These are phyloP conservation scores for Micrasema minimum DNA, from an alignment of 1,140 invertebrate genomes.

Conservation along the genomic window DNA sequence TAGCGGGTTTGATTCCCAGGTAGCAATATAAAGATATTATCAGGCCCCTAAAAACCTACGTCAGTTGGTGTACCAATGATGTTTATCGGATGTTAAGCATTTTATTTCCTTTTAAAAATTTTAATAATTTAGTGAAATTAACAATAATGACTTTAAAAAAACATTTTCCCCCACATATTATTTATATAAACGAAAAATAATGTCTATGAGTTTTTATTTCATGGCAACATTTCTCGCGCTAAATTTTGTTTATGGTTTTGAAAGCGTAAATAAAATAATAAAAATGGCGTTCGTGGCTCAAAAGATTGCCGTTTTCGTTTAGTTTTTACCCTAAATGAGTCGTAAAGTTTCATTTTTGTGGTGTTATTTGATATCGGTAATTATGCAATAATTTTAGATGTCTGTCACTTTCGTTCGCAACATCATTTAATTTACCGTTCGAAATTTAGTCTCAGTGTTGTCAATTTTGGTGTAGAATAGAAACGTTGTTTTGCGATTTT, in stretches of 20 bases:
- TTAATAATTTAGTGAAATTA: no score
- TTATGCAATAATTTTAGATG: background rate
- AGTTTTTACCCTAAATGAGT: slow-evolving; percentile 15
- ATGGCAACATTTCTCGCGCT: slow-evolving; percentile 33
- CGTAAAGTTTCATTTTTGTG: slow-evolving; percentile 8
- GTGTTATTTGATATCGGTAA: slow-evolving; percentile 7
- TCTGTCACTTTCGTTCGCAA: no score
- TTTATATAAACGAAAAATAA: no score
- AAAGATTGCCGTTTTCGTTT: background rate
- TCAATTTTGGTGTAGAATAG: background rate
- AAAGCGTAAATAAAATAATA: slow-evolving; percentile 35
- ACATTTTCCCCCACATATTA: no score
- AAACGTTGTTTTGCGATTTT: no score
- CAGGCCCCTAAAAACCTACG: no score
- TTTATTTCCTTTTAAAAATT: no score
- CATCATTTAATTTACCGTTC: background rate
- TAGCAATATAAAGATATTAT: no score
- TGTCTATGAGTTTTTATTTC: slow-evolving; percentile 6
- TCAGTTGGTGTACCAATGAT: no score
- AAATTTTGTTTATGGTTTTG: slow-evolving; percentile 14
- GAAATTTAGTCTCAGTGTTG: background rate
- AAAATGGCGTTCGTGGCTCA: slow-evolving; percentile 32
- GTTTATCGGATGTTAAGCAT: no score
- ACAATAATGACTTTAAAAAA: no score
- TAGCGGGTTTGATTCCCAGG: no score